phyloP scores from a whole-genome alignment of 2,888 invertebrate species.

The Hirtodrosophila confusa region DNA sequence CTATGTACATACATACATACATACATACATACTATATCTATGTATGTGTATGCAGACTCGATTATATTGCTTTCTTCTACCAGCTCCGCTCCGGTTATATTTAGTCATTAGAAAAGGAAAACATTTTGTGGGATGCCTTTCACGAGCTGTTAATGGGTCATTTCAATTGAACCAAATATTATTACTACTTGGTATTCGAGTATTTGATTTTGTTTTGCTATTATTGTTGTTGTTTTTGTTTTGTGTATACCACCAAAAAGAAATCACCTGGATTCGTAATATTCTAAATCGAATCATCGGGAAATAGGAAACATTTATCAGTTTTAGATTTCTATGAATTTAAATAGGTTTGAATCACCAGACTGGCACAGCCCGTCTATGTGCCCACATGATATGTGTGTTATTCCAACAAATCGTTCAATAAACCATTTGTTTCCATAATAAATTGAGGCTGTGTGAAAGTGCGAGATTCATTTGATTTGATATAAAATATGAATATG shows the following conservation, averaged over 20 bases:
- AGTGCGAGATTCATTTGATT: constrained; percentile 49
- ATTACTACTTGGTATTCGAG: constrained; percentile 19
- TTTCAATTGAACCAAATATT: constrained; percentile 68
- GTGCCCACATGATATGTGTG: constrained; percentile 16
- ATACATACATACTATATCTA: too few species aligned
- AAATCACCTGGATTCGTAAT: constrained; percentile 38
- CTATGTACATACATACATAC: neutral
- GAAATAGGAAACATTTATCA: constrained; percentile 57
- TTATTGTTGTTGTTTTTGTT: neutral
- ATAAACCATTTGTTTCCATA: constrained; percentile 49
- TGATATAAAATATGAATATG: constrained; percentile 52
- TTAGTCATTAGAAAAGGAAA: constrained; percentile 51
- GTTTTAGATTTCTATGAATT: constrained; percentile 37
- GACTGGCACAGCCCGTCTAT: constrained; percentile 1
- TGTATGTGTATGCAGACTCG: constrained; percentile 4
- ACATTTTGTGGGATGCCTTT: constrained; percentile 59
- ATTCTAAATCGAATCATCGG: constrained; percentile 28
- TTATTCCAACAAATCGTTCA: constrained; percentile 44
- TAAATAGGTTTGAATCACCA: constrained; percentile 37
- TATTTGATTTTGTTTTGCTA: constrained; percentile 7
- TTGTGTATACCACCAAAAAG: constrained; percentile 3
- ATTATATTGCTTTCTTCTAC: constrained; percentile 1
- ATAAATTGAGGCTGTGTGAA: constrained; percentile 62
- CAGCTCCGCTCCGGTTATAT: constrained; percentile 41
- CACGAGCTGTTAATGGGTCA: constrained; percentile 80